These are phyloP conservation scores for Nestor notabilis DNA, from an alignment of 2,113 vertebrate genomes.

Conservation along the genomic window DNA sequence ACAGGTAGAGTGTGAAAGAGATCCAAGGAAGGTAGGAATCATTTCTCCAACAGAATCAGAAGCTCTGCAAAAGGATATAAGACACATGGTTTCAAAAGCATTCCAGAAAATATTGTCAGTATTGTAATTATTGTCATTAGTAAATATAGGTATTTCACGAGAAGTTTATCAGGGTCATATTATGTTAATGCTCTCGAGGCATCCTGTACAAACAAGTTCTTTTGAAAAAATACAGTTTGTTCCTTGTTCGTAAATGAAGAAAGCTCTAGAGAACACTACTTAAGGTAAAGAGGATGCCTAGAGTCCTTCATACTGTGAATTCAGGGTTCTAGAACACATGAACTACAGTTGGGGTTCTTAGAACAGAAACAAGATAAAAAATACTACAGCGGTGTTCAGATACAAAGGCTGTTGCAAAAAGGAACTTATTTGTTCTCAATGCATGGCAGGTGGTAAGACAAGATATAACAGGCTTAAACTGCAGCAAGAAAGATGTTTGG, in stretches of 20 bases:
- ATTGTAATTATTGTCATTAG: neutral
- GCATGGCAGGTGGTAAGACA: neutral
- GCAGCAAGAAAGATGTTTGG: neutral
- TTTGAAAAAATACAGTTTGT: neutral
- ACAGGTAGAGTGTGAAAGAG: conserved; percentile 65
- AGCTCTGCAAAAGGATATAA: conserved; percentile 56
- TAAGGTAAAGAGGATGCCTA: neutral
- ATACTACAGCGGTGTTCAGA: neutral
- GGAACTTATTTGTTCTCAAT: neutral
- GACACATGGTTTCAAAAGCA: neutral
- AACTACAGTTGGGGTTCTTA: neutral
- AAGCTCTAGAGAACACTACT: neutral
- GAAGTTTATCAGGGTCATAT: neutral
- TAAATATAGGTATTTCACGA: neutral
- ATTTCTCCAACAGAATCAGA: conserved; percentile 73
- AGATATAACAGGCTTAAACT: neutral
- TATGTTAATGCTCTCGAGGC: neutral
- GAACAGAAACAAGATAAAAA: neutral
- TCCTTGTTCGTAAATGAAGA: neutral
- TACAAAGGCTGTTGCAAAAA: neutral
- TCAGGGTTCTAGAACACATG: neutral
- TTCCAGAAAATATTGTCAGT: neutral
- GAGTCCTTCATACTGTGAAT: neutral
- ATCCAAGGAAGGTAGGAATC: conserved; percentile 73
- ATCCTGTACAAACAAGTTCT: neutral